These are phyloP conservation scores for Hypocryptadius cinnamomeus DNA, from an alignment of 2,113 vertebrate species.

Conservation along the genomic window DNA sequence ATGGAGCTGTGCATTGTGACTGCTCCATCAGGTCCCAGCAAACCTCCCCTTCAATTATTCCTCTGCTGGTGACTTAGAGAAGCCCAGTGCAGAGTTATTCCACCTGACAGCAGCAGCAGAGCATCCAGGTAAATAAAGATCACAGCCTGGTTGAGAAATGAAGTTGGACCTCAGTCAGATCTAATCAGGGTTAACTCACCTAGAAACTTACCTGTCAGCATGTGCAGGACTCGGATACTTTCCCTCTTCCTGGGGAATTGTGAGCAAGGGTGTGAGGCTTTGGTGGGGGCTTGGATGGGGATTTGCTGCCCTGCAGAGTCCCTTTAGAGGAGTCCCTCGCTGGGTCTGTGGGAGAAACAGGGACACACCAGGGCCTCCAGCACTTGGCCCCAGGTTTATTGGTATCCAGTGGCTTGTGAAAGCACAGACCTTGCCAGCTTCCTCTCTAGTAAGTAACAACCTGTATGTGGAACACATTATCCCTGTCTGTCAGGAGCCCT, in stretches of 20 bases:
- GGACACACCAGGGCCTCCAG: not conserved
- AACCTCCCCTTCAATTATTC: not conserved
- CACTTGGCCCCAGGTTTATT: not conserved
- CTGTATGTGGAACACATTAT: not conserved
- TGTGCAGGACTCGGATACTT: not conserved
- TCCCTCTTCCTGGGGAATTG: not conserved
- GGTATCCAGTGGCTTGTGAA: not conserved
- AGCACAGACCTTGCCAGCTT: not conserved
- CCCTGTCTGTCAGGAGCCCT: constrained; percentile 3
- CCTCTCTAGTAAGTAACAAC: not conserved
- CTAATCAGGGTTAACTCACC: not conserved
- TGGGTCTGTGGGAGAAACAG: not conserved
- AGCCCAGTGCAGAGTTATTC: not conserved
- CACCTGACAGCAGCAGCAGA: not conserved
- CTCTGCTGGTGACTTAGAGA: not conserved
- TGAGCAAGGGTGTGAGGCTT: not conserved
- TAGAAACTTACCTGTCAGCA: not conserved
- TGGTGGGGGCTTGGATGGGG: not conserved
- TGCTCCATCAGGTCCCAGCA: not conserved
- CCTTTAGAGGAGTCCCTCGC: not conserved
- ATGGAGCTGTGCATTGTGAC: not conserved
- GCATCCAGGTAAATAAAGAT: constrained; percentile 5
- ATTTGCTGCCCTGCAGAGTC: not conserved
- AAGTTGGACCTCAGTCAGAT: not conserved
- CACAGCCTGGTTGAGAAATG: not conserved